phyloP scores from a whole-genome alignment of 2,113 vertebrate genomes.

The Tragelaphus scriptus region DNA sequence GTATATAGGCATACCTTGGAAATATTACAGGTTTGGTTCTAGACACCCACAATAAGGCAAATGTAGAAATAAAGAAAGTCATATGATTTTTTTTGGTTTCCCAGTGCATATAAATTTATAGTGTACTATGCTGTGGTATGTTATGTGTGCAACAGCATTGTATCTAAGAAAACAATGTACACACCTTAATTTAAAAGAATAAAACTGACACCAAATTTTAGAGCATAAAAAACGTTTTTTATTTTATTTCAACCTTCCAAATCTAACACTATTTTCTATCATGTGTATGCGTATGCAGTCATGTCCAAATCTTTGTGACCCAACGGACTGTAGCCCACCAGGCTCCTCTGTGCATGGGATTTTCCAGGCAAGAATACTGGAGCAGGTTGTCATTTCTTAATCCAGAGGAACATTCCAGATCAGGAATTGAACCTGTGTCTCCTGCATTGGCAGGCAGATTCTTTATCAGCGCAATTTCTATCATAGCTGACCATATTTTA shows the following conservation, averaged over 20 bases:
- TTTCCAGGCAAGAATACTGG: not conserved
- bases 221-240: not conserved
- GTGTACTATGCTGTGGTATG: not conserved
- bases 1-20: not conserved
- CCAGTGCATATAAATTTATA: not conserved
- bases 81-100: not conserved
- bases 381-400: not conserved
- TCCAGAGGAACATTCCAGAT: not conserved
- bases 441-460: not conserved
- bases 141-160: not conserved
- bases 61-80: not conserved
- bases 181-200: not conserved
- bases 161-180: not conserved
- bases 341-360: not conserved
- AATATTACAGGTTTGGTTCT: not conserved
- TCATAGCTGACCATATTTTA: not conserved
- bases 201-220: not conserved
- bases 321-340: not conserved
- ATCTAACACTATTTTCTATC: not conserved
- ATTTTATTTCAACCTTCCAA: not conserved
- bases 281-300: not conserved
- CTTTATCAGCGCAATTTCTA: not conserved
- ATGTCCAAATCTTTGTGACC: not conserved
- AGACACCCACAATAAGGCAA: not conserved
- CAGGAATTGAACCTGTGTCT: not conserved